Percentiles rank a stretch among this genome's conserved stretches.
These are phyloP conservation scores for Crepidodera aurea DNA, from an alignment of 2,888 invertebrate species.

Conservation along the genomic window DNA sequence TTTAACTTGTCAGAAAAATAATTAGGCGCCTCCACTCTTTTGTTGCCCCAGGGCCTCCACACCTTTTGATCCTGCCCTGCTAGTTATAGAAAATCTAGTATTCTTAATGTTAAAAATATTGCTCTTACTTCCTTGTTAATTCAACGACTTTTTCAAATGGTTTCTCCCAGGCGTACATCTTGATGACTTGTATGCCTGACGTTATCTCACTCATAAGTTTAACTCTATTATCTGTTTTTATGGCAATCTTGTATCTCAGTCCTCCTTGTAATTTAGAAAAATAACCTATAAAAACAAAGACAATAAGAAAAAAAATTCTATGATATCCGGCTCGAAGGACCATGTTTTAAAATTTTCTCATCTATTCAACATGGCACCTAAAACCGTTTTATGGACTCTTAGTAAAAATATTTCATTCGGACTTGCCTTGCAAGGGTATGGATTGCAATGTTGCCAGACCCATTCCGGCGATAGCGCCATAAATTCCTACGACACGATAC, in stretches of 20 bases:
- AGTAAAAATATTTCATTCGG: too few relatives aligned
- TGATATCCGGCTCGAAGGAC: too few relatives aligned
- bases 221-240: constrained; percentile 71
- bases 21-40: too few relatives aligned
- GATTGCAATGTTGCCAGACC: constrained; percentile 65
- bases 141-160: constrained; percentile 72
- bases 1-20: too few relatives aligned
- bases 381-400: too few relatives aligned
- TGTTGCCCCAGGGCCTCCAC: too few relatives aligned
- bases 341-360: too few relatives aligned
- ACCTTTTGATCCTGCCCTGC: too few relatives aligned
- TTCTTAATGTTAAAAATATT: too few relatives aligned
- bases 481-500: constrained; percentile 64
- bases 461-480: constrained; percentile 69
- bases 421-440: constrained; percentile 64
- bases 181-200: constrained; percentile 76
- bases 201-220: constrained; percentile 79
- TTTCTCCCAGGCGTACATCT: constrained; percentile 82
- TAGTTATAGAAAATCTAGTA: too few relatives aligned
- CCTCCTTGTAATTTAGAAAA: constrained; percentile 62
- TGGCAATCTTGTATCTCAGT: constrained; percentile 62
- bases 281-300: constrained; percentile 58
- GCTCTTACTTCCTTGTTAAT: constrained; percentile 67
- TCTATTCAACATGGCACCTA: too few relatives aligned
- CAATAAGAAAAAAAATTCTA: too few relatives aligned